Percentiles rank a stretch among this genome's conserved stretches.
Evolutionary conservation across 2,797 vertebrate species (phyloP).

Genomic region (Trichosurus vulpecula): DNA sequence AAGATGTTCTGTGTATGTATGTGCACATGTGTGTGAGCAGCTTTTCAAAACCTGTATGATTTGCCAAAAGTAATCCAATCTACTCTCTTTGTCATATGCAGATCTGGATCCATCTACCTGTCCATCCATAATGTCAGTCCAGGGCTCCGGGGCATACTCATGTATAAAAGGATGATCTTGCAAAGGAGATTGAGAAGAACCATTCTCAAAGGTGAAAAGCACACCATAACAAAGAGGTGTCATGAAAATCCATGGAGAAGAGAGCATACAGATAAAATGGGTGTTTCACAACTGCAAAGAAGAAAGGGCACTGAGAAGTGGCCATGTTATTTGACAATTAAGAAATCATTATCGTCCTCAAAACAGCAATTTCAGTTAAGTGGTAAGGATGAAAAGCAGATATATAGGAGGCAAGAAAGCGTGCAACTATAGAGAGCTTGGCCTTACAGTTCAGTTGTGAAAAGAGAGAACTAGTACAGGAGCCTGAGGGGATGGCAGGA

Average conservation of each 20-base stretch:
- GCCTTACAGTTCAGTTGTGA: background rate
- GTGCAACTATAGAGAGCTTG: background rate
- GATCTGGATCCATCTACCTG: background rate
- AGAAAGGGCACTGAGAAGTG: background rate
- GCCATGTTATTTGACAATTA: background rate
- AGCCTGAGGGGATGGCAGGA: background rate
- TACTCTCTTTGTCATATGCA: background rate
- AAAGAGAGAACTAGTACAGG: background rate
- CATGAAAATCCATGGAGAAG: background rate
- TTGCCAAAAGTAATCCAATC: background rate
- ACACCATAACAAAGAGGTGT: background rate
- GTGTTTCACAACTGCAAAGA: background rate
- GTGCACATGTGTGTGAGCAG: background rate
- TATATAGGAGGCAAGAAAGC: background rate
- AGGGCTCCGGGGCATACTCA: background rate
- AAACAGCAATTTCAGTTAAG: background rate
- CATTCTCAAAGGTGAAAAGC: background rate
- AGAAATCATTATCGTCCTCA: background rate
- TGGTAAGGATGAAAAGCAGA: background rate
- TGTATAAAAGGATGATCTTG: background rate
- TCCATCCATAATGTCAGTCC: background rate
- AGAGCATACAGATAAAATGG: background rate
- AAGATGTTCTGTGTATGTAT: background rate
- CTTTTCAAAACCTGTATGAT: background rate
- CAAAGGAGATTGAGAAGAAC: background rate